Conservation (phyloP, 2,113 vertebrate genomes). For the Lophochroa leadbeateri region DNA sequence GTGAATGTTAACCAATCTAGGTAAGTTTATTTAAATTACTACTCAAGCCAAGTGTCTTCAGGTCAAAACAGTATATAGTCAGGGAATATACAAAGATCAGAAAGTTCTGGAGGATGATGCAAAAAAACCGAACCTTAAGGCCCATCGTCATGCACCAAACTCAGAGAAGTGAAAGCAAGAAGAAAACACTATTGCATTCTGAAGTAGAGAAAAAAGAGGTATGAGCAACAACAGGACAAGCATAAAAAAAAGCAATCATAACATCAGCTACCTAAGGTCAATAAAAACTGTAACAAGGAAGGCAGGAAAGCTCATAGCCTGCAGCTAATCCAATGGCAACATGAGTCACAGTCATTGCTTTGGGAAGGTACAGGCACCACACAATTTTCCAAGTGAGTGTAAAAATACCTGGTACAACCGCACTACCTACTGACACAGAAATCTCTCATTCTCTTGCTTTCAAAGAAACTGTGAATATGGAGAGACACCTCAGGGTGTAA, state of each 20-base stretch:
- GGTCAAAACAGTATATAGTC: background rate
- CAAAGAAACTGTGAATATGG: background rate
- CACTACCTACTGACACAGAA: background rate
- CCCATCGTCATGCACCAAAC: background rate
- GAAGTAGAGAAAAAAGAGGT: background rate
- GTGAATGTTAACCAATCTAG: background rate
- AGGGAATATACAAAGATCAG: background rate
- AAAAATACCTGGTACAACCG: background rate
- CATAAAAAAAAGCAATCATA: background rate
- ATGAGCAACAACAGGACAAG: background rate
- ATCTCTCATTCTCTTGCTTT: background rate
- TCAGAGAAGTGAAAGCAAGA: background rate
- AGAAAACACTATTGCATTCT: background rate
- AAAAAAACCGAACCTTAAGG: background rate
- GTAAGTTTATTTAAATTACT: background rate
- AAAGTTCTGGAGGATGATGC: background rate
- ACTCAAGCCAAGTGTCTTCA: background rate
- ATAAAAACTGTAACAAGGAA: background rate
- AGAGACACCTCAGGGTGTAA: fast-evolving
- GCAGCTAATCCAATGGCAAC: background rate
- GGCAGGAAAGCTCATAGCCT: background rate
- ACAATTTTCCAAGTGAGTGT: background rate
- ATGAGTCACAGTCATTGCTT: background rate
- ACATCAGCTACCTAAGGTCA: background rate
- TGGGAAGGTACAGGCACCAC: background rate